These are phyloP conservation scores for Smithornis capensis DNA, from an alignment of 2,113 vertebrate genomes.

Conservation along the genomic window DNA sequence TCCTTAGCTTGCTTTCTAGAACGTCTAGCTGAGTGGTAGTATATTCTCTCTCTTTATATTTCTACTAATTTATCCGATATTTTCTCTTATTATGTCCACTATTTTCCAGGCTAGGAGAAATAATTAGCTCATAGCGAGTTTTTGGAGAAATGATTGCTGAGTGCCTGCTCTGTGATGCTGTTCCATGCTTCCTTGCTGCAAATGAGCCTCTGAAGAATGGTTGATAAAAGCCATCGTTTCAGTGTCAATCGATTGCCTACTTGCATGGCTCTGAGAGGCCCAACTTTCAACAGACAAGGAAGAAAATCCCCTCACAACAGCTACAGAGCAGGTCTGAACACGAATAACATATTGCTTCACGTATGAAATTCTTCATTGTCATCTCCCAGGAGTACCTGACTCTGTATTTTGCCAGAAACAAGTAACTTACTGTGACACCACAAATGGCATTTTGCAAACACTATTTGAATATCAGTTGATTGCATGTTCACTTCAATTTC, in stretches of 20 bases:
- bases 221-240: neutral
- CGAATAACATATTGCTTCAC: neutral
- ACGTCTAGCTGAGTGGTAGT: neutral
- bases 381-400: neutral
- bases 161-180: neutral
- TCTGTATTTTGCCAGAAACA: neutral
- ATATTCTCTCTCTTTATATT: neutral
- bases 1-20: neutral
- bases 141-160: neutral
- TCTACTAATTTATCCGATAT: neutral
- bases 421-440: neutral
- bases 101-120: neutral
- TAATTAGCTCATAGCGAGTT: neutral
- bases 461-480: neutral
- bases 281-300: neutral
- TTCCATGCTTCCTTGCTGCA: neutral
- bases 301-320: neutral
- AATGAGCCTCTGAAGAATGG: neutral
- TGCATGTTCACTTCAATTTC: neutral
- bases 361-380: rapidly evolving
- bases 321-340: neutral
- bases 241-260: neutral
- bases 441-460: neutral
- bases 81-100: neutral
- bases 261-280: neutral